Evolutionary conservation across 2,797 vertebrate genomes (phyloP).

Genomic region (Acomys russatus): DNA sequence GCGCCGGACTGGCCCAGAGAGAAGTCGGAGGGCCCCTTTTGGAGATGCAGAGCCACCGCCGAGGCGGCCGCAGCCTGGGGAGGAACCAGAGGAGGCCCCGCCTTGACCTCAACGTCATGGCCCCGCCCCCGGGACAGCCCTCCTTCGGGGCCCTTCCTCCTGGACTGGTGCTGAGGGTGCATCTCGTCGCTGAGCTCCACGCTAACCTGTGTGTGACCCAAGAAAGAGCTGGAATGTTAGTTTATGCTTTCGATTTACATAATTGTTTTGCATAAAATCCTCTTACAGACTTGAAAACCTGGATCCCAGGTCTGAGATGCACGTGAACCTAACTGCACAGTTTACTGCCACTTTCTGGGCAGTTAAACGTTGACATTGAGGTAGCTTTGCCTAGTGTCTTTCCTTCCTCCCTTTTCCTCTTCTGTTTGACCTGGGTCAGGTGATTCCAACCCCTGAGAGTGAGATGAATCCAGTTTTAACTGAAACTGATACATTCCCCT

Average conservation of each 20-base stretch:
- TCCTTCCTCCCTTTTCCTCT: not conserved
- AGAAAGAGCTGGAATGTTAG: not conserved
- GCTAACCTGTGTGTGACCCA: not conserved
- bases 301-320: conserved; percentile 31
- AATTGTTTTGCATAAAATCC: conserved; percentile 63
- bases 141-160: not conserved
- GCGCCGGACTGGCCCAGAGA: conserved; percentile 19
- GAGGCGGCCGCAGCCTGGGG: conserved; percentile 1
- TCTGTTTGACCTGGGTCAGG: not conserved
- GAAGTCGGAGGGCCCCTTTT: conserved; percentile 39
- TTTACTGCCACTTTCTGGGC: conserved; percentile 15
- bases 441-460: not conserved
- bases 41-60: conserved; percentile 27
- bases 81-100: conserved; percentile 68
- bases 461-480: conserved; percentile 27
- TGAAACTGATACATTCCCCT: not conserved
- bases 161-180: rapidly evolving
- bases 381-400: conserved; percentile 1
- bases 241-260: conserved; percentile 25
- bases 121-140: conserved; percentile 64
- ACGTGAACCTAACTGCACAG: conserved; percentile 1
- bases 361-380: not conserved
- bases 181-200: not conserved
- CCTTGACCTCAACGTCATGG: conserved; percentile 53
- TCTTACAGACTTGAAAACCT: conserved; percentile 66